Conservation (phyloP, 1,140 invertebrate genomes). For the Gryon sp. region DNA sequence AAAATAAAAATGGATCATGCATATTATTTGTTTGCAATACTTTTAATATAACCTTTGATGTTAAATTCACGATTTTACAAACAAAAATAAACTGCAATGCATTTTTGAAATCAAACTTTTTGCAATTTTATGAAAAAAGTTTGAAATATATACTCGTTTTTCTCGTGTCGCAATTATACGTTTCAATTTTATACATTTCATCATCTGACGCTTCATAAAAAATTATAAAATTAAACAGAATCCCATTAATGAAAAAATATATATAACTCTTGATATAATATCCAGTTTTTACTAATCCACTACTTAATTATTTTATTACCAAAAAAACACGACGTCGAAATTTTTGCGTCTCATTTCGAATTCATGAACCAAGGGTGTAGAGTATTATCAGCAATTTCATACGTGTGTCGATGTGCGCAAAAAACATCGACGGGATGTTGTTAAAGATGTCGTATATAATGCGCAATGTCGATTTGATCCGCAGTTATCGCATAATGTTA, state of each 20-base stretch:
- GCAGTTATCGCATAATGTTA: constrained; percentile 64
- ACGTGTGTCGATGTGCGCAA: constrained; percentile 42
- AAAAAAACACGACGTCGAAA: too few relatives aligned
- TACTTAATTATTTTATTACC: too few relatives aligned
- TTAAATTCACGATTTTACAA: neutral
- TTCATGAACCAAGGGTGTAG: constrained; percentile 28
- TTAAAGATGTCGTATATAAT: constrained; percentile 56
- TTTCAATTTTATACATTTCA: too few relatives aligned
- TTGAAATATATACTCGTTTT: too few relatives aligned
- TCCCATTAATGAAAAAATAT: too few relatives aligned
- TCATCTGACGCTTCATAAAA: too few relatives aligned
- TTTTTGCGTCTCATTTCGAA: constrained; percentile 23
- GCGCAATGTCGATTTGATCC: constrained; percentile 62
- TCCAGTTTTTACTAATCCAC: too few relatives aligned
- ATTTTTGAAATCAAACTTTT: neutral
- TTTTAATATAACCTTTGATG: neutral
- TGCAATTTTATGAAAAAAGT: neutral
- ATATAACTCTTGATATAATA: too few relatives aligned
- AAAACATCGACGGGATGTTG: constrained; percentile 42
- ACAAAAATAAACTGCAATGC: too few relatives aligned
- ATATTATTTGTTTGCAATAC: neutral
- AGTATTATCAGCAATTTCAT: constrained; percentile 52
- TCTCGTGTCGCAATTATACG: neutral
- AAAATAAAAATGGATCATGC: too few relatives aligned
- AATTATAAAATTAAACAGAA: too few relatives aligned